Evolutionary conservation across 2,113 vertebrate genomes (phyloP).

Genomic region (Myanophis thanlyinensis): DNA sequence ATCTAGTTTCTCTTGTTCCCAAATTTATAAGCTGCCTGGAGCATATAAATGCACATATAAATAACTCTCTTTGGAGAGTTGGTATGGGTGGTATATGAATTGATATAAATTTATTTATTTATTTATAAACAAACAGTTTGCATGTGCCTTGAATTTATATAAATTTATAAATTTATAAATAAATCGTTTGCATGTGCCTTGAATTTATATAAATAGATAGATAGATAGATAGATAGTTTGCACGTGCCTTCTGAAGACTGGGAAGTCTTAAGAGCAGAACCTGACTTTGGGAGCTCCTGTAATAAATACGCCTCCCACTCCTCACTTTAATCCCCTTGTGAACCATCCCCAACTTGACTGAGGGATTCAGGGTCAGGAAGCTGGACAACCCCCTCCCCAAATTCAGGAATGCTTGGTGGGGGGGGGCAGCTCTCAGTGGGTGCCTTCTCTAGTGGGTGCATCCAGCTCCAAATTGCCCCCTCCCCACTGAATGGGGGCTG

Average conservation of each 20-base stretch:
- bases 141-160: too few relatives aligned
- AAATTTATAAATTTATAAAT: too few relatives aligned
- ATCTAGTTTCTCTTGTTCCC: too few relatives aligned
- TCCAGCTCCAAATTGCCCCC: not conserved
- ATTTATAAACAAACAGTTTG: too few relatives aligned
- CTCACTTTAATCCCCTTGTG: not conserved
- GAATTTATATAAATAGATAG: too few relatives aligned
- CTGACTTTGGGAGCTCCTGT: not conserved
- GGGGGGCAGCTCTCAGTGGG: not conserved
- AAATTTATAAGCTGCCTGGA: too few relatives aligned
- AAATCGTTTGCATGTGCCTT: not conserved
- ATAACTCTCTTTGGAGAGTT: too few relatives aligned
- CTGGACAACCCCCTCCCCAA: not conserved
- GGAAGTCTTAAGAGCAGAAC: not conserved
- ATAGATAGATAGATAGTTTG: too few relatives aligned
- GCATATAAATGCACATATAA: too few relatives aligned
- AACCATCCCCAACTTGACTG: not conserved
- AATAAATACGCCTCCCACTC: rapidly evolving
- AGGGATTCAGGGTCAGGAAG: not conserved
- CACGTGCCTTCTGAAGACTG: not conserved
- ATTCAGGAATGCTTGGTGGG: not conserved
- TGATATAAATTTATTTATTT: too few relatives aligned
- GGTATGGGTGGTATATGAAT: too few relatives aligned
- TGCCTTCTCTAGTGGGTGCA: not conserved
- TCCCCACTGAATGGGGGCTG: not conserved